Evolutionary conservation across 2,797 vertebrate genomes (phyloP).

Genomic region (Decapterus maruadsi): DNA sequence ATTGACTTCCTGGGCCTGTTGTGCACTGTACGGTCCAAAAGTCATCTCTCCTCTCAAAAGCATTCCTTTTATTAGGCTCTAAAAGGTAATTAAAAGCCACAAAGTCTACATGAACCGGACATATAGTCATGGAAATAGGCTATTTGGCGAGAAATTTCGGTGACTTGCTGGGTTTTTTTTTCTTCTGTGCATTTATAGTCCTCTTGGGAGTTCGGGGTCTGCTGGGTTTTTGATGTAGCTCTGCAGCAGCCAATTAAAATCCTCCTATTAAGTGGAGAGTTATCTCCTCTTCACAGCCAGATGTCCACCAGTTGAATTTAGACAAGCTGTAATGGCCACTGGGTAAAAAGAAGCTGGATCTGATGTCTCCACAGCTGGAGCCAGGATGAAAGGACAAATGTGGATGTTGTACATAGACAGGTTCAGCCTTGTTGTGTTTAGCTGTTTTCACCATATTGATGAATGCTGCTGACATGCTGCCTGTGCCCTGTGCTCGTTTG

Average conservation of each 20-base stretch:
- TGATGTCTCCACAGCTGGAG: constrained; percentile 72
- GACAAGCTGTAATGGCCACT: constrained; percentile 71
- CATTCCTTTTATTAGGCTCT: constrained; percentile 56
- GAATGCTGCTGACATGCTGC: constrained; percentile 23
- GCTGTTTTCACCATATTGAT: constrained; percentile 35
- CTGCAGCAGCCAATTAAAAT: constrained; percentile 79
- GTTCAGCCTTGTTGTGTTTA: constrained; percentile 31
- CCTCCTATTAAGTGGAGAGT: constrained; percentile 76
- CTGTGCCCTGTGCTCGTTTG: constrained; percentile 12
- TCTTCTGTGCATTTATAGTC: constrained; percentile 66
- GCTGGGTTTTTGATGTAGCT: constrained; percentile 80
- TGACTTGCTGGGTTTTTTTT: constrained; percentile 28
- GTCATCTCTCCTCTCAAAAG: constrained; percentile 57
- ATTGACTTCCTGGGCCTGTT: constrained; percentile 67
- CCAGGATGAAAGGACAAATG: constrained; percentile 50
- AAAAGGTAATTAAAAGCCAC: constrained; percentile 75
- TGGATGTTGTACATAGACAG: constrained; percentile 48
- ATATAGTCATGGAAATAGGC: constrained; percentile 68
- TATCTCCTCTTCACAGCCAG: constrained; percentile 76
- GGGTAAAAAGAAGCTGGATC: constrained; percentile 64
- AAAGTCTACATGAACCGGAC: constrained; percentile 55
- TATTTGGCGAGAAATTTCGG: constrained; percentile 41
- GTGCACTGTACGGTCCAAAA: constrained; percentile 65
- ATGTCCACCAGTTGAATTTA: constrained; percentile 81
- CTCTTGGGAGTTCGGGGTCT: constrained; percentile 75